phyloP scores from a whole-genome alignment of 2,113 vertebrate species.

The Amphiprion percula region DNA sequence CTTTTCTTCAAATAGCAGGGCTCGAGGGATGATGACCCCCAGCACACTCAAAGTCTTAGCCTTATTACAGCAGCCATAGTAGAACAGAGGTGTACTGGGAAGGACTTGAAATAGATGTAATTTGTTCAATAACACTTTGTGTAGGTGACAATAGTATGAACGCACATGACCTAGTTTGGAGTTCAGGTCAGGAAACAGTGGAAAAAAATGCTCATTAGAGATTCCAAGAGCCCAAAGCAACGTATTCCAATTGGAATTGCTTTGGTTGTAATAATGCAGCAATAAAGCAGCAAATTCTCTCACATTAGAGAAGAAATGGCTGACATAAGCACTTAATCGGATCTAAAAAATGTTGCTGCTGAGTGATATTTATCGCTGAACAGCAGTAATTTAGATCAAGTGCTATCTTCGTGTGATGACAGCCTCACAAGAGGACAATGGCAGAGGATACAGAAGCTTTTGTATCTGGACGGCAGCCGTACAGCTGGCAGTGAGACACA shows the following conservation, averaged over 20 bases:
- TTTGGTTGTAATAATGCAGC: too few relatives aligned
- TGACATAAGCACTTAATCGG: not conserved
- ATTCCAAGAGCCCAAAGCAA: not conserved
- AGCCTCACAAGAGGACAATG: conserved; percentile 36
- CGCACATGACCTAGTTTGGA: too few relatives aligned
- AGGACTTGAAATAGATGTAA: conserved; percentile 6
- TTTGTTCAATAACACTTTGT: not conserved
- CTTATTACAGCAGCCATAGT: conserved; percentile 43
- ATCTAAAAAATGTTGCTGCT: not conserved
- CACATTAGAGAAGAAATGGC: not conserved
- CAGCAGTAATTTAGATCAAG: conserved; percentile 22
- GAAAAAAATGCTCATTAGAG: not conserved
- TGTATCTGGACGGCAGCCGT: conserved; percentile 21
- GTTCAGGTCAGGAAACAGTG: not conserved
- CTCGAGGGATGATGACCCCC: conserved; percentile 59
- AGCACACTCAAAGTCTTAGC: conserved; percentile 24
- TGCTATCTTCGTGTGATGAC: conserved; percentile 32
- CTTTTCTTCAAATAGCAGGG: conserved; percentile 68
- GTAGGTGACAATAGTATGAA: not conserved
- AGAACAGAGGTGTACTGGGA: conserved; percentile 30
- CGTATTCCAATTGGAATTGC: not conserved
- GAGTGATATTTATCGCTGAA: not conserved
- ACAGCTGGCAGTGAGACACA: conserved; percentile 56
- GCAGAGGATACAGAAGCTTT: conserved; percentile 25
- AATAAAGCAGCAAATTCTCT: not conserved